Evolutionary conservation across 92 coral and sea anemone genomes (phyloP).

Genomic region (Porites lobata): DNA sequence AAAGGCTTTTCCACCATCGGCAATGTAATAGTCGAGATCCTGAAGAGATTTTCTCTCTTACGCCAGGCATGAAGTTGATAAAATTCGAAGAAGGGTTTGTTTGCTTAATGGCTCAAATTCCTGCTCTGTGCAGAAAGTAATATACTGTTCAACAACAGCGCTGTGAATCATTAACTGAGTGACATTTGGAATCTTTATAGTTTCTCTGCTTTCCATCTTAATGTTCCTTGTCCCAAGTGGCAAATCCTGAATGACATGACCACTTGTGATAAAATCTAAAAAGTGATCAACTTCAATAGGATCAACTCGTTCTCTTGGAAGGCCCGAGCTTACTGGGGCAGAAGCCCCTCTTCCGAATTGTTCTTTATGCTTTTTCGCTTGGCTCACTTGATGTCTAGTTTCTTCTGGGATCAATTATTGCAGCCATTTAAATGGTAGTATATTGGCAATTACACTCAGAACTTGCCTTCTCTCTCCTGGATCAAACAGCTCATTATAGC

Average conservation of each 20-base stretch:
- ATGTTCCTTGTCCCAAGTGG: constrained; percentile 3
- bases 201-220: neutral
- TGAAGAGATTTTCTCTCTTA: too few species aligned
- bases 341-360: neutral
- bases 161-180: constrained; percentile 23
- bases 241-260: constrained; percentile 55
- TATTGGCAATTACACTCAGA: too few species aligned
- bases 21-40: too few species aligned
- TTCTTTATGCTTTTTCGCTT: too few species aligned
- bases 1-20: too few species aligned
- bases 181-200: constrained; percentile 37
- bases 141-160: constrained; percentile 19
- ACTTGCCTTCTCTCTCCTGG: too few species aligned
- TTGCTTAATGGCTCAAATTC: constrained; percentile 20
- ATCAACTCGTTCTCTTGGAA: constrained; percentile 12
- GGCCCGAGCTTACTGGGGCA: constrained; percentile 23
- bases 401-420: too few species aligned
- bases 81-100: constrained; percentile 3
- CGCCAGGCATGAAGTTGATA: neutral
- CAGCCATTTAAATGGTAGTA: too few species aligned
- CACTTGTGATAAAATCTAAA: constrained; percentile 53
- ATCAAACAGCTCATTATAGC: too few species aligned
- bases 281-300: constrained; percentile 55
- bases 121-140: constrained; percentile 1
- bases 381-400: too few species aligned